phyloP scores from a whole-genome alignment of 1,140 invertebrate genomes.

The Colletes latitarsis region DNA sequence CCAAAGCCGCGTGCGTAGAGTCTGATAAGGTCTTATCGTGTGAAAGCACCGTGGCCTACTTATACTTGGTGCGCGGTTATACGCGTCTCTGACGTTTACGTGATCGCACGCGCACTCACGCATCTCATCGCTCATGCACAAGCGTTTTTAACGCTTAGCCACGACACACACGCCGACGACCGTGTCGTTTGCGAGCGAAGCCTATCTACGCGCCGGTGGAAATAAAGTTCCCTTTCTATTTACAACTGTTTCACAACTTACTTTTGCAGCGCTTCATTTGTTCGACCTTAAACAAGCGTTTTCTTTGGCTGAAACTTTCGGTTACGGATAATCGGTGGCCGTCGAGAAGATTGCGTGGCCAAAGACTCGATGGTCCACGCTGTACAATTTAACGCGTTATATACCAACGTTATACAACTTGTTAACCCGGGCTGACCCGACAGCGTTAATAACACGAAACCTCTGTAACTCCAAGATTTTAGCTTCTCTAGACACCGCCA shows the following conservation, averaged over 20 bases:
- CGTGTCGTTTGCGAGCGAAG: conserved; percentile 5
- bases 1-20: conserved; percentile 63
- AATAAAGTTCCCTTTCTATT: conserved; percentile 41
- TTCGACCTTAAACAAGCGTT: not conserved
- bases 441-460: too few relatives aligned
- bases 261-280: not conserved
- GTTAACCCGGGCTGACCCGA: too few relatives aligned
- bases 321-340: not conserved
- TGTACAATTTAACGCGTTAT: too few relatives aligned
- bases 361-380: too few relatives aligned
- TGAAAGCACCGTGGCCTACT: conserved; percentile 81
- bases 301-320: not conserved
- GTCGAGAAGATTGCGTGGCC: not conserved
- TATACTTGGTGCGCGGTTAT: conserved; percentile 61
- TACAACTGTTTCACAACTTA: conserved; percentile 8
- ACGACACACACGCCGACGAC: conserved; percentile 16
- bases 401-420: too few relatives aligned
- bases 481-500: too few relatives aligned
- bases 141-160: conserved; percentile 21
- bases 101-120: conserved; percentile 26
- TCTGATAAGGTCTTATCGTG: conserved; percentile 80
- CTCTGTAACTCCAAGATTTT: too few relatives aligned
- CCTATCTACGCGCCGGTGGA: not conserved
- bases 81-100: conserved; percentile 53
- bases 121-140: conserved; percentile 43